Evolutionary conservation across 2,888 invertebrate genomes (phyloP).

Genomic region (Neria commutata): DNA sequence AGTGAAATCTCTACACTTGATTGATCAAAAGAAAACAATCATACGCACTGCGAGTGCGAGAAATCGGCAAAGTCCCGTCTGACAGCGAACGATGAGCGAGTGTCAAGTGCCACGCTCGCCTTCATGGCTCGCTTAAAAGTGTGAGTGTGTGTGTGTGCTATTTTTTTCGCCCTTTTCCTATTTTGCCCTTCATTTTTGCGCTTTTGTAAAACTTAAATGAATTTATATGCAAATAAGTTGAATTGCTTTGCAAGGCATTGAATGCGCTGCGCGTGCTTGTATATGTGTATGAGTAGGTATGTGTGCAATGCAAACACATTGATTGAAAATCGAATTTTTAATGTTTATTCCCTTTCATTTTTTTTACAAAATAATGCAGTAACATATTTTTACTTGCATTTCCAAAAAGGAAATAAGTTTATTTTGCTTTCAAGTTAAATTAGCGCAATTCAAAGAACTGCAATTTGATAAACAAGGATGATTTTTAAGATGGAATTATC

Average conservation of each 20-base stretch:
- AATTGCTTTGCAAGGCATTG: slow-evolving; percentile 45
- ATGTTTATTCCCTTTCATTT: too few species aligned
- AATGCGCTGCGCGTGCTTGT: background rate
- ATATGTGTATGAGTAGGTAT: background rate
- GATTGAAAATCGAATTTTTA: too few species aligned
- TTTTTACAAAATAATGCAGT: too few species aligned
- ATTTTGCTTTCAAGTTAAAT: too few species aligned
- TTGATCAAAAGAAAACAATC: slow-evolving; percentile 57
- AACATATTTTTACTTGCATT: too few species aligned
- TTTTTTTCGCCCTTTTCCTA: background rate
- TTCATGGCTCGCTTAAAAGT: background rate
- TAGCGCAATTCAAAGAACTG: too few species aligned
- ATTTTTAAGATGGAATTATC: too few species aligned
- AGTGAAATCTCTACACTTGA: slow-evolving; percentile 52
- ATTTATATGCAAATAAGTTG: slow-evolving; percentile 57
- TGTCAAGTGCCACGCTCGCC: slow-evolving; percentile 6
- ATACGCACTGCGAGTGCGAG: slow-evolving; percentile 54
- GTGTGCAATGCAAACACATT: too few species aligned
- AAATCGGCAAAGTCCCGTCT: slow-evolving; percentile 41
- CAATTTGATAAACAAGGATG: too few species aligned
- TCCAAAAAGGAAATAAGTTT: too few species aligned
- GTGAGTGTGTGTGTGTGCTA: slow-evolving; percentile 5
- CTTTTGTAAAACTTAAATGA: slow-evolving; percentile 44
- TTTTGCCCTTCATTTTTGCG: slow-evolving; percentile 9
- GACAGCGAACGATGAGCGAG: slow-evolving; percentile 7